Evolutionary conservation across 30 jellyfish, hydroid and myxozoan genomes (phyloP).

Genomic region (Nemopilema nomurai): DNA sequence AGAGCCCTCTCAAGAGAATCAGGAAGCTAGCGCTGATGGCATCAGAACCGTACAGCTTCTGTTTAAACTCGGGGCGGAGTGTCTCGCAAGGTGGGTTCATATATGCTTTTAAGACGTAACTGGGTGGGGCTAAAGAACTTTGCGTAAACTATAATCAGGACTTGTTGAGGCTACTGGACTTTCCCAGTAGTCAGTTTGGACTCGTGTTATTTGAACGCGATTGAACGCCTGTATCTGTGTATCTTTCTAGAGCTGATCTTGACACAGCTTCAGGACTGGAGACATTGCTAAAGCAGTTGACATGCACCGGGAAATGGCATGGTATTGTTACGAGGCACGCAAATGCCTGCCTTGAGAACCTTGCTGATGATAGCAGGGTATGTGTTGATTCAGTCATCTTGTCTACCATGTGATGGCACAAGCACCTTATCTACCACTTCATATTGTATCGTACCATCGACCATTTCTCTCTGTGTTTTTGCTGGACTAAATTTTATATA

Average conservation of each 20-base stretch:
- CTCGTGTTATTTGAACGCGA: background rate
- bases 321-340: conserved; percentile 73
- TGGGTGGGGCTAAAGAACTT: too few species aligned
- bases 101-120: background rate
- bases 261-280: conserved; percentile 88
- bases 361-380: conserved; percentile 71
- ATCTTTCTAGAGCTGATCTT: conserved; percentile 69
- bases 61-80: conserved; percentile 86
- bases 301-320: conserved; percentile 72
- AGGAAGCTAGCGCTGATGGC: conserved; percentile 45
- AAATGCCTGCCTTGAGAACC: conserved; percentile 47
- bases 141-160: too few species aligned
- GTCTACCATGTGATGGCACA: too few species aligned
- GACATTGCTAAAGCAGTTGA: conserved; percentile 47
- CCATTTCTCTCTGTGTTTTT: too few species aligned
- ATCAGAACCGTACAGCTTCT: conserved; percentile 55
- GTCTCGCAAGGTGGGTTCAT: conserved; percentile 72
- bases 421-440: too few species aligned
- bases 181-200: background rate
- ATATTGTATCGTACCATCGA: too few species aligned
- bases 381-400: too few species aligned
- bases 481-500: too few species aligned
- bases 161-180: background rate
- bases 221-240: too few species aligned
- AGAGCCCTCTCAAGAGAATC: conserved; percentile 12